Conservation (phyloP, 2,888 invertebrate species). For the Chymomyza fuscimana region DNA sequence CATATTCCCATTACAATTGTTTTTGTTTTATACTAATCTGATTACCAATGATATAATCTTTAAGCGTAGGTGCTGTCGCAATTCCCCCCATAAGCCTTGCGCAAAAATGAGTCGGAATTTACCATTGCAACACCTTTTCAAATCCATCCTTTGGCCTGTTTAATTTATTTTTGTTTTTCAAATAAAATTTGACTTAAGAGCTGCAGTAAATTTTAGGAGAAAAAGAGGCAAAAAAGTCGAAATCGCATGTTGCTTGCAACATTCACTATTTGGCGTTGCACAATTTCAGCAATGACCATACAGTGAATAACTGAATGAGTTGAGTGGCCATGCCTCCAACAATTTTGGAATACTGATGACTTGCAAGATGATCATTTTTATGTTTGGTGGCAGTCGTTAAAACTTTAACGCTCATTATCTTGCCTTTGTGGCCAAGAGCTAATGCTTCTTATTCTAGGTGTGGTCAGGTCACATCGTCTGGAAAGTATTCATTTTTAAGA, state of each 20-base stretch:
- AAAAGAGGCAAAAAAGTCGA: not conserved
- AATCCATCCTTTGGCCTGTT: not conserved
- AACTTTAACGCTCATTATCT: not conserved
- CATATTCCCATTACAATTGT: conserved; percentile 12
- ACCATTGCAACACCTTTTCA: not conserved
- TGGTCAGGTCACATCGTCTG: not conserved
- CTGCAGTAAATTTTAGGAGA: not conserved
- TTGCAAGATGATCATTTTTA: not conserved
- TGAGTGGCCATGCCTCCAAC: not conserved
- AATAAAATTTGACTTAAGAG: not conserved
- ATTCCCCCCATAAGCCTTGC: too few species aligned
- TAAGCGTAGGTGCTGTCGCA: not conserved
- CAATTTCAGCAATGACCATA: not conserved
- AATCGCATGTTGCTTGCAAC: not conserved
- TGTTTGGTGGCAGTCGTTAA: not conserved
- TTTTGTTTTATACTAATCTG: conserved; percentile 50
- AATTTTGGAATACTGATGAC: not conserved
- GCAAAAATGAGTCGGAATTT: too few species aligned
- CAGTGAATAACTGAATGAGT: not conserved
- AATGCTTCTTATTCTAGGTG: not conserved
- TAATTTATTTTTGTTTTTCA: too few species aligned
- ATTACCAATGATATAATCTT: conserved; percentile 50
- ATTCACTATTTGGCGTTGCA: not conserved
- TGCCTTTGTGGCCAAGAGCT: not conserved
- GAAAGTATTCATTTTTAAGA: not conserved